Conservation (phyloP, 1,140 invertebrate species). For the Venturia canescens region DNA sequence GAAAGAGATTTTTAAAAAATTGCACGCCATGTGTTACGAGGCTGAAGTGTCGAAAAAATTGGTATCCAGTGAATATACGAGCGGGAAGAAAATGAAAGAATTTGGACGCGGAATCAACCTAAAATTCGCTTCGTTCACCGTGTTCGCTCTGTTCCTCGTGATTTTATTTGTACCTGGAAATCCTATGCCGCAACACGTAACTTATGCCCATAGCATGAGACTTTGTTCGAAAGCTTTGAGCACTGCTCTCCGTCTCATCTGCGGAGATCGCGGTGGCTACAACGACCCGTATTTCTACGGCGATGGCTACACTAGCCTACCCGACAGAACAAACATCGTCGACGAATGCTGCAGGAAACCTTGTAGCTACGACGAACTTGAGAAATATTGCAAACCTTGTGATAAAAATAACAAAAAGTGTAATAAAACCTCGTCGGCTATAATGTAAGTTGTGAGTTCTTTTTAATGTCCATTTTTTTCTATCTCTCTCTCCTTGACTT, state of each 20-base stretch:
- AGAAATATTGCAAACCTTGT: conserved; percentile 67
- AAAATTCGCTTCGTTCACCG: background rate
- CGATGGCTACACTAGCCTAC: conserved; percentile 55
- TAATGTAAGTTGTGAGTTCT: conserved; percentile 57
- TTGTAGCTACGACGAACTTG: conserved; percentile 64
- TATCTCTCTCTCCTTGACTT: too few relatives aligned
- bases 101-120: too few relatives aligned
- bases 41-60: too few relatives aligned
- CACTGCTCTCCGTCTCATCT: conserved; percentile 64
- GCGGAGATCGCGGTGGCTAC: conserved; percentile 65
- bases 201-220: conserved; percentile 52
- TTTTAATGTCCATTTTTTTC: too few relatives aligned
- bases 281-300: conserved; percentile 67
- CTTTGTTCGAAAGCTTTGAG: conserved; percentile 66
- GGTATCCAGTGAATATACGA: too few relatives aligned
- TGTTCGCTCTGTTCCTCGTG: background rate
- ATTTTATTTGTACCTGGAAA: background rate
- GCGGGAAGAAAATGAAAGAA: too few relatives aligned
- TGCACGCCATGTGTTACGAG: too few relatives aligned
- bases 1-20: too few relatives aligned
- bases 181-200: conserved; percentile 43
- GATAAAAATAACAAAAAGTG: conserved; percentile 30
- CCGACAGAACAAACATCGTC: conserved; percentile 64
- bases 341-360: conserved; percentile 69
- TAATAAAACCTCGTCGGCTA: conserved; percentile 32